Conservation (phyloP, 1,140 invertebrate species). For the Vollenhovia emeryi region DNA sequence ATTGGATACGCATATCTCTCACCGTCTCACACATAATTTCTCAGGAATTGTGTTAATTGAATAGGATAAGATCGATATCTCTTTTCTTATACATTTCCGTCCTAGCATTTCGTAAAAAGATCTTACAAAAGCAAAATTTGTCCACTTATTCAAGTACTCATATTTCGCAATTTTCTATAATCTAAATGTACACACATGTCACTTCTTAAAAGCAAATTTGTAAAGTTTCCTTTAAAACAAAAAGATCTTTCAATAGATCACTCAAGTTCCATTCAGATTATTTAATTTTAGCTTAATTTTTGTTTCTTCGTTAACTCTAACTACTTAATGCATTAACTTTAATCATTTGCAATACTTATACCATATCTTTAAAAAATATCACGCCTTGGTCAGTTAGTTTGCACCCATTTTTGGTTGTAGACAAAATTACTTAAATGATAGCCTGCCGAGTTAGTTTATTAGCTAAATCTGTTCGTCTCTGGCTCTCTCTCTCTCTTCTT, state of each 20-base stretch:
- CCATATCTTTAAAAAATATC: slow-evolving; percentile 8
- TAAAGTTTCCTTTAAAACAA: not conserved
- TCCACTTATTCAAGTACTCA: not conserved
- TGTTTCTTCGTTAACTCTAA: not conserved
- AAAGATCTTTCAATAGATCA: not conserved
- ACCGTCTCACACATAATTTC: slow-evolving; percentile 57
- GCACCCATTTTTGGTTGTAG: not conserved
- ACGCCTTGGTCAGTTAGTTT: not conserved
- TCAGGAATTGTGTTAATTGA: slow-evolving; percentile 49
- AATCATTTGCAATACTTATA: not conserved
- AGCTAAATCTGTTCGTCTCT: slow-evolving; percentile 2
- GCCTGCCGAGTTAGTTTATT: slow-evolving; percentile 34
- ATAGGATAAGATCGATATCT: slow-evolving; percentile 45
- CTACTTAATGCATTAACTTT: not conserved
- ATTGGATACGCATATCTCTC: slow-evolving; percentile 42
- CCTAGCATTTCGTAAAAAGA: not conserved
- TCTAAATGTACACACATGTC: not conserved
- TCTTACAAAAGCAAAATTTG: not conserved
- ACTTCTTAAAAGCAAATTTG: not conserved
- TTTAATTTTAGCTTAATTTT: not conserved
- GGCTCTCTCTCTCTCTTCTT: not conserved
- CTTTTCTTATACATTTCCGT: slow-evolving; percentile 1
- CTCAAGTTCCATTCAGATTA: not conserved
- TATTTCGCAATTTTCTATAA: not conserved
- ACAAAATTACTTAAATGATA: slow-evolving; percentile 31